Evolutionary conservation across 2,113 vertebrate species (phyloP).

Genomic region (Peromyscus maniculatus): DNA sequence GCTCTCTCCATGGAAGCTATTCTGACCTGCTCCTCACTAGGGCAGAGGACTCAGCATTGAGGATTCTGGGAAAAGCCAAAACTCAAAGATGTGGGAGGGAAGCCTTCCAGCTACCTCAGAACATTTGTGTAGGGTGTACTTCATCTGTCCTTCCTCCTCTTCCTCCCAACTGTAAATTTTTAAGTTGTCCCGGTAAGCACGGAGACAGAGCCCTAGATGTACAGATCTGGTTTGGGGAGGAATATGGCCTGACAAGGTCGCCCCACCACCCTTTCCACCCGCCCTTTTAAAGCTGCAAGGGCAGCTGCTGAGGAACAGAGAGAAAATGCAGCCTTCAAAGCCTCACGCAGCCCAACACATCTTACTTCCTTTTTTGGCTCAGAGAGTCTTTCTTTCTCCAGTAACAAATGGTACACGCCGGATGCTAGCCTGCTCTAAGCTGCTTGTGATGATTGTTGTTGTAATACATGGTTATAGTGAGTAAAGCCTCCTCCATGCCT

Average conservation of each 20-base stretch:
- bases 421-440: neutral
- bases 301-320: constrained; percentile 51
- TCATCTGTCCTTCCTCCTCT: neutral
- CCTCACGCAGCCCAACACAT: constrained; percentile 16
- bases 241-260: constrained; percentile 31
- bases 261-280: neutral
- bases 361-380: constrained; percentile 35
- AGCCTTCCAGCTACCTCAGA: neutral
- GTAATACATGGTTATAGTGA: too few relatives aligned
- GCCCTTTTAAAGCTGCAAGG: constrained; percentile 61
- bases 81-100: neutral
- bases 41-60: neutral
- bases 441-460: neutral
- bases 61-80: constrained; percentile 14
- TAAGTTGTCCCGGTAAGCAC: neutral
- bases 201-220: neutral
- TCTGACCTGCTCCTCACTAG: neutral
- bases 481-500: too few relatives aligned
- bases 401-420: neutral
- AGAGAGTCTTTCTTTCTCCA: constrained; percentile 42
- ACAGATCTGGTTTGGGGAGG: constrained; percentile 11
- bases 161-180: constrained; percentile 4
- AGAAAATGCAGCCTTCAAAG: constrained; percentile 41
- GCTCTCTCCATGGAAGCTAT: neutral
- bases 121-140: neutral